Evolutionary conservation across 2,888 invertebrate genomes (phyloP).

Genomic region (Oscheius sp.): DNA sequence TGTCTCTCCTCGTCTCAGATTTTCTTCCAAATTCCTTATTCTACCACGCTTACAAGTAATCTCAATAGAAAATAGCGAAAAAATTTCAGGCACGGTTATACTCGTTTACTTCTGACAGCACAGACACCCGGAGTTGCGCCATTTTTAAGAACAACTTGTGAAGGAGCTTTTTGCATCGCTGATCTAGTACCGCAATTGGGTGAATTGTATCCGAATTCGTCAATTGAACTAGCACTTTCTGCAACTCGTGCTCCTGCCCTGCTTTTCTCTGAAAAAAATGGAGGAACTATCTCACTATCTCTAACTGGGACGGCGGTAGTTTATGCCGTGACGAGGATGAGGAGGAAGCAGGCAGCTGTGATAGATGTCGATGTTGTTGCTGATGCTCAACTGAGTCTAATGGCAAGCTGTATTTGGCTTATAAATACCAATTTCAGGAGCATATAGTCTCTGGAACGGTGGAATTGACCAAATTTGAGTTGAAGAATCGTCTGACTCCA

Average conservation of each 20-base stretch:
- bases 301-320: constrained; percentile 48
- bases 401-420: constrained; percentile 28
- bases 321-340: constrained; percentile 42
- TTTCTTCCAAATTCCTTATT: constrained; percentile 66
- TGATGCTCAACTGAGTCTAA: constrained; percentile 45
- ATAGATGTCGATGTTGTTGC: constrained; percentile 60
- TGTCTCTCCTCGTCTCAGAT: constrained; percentile 63
- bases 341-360: constrained; percentile 50
- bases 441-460: constrained; percentile 44
- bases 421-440: constrained; percentile 34
- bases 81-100: constrained; percentile 42
- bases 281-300: constrained; percentile 35
- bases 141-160: constrained; percentile 54
- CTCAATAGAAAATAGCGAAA: neutral
- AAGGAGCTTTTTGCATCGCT: constrained; percentile 48
- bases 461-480: constrained; percentile 50
- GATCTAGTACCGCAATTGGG: constrained; percentile 52
- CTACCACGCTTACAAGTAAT: constrained; percentile 66
- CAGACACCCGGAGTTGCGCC: constrained; percentile 47
- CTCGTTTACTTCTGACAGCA: constrained; percentile 44
- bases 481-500: constrained; percentile 42
- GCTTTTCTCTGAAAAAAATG: constrained; percentile 56
- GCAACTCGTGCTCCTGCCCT: constrained; percentile 57
- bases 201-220: constrained; percentile 51
- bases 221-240: constrained; percentile 52